Conservation (phyloP, 1,140 invertebrate genomes). For the Drosophila dunni region DNA sequence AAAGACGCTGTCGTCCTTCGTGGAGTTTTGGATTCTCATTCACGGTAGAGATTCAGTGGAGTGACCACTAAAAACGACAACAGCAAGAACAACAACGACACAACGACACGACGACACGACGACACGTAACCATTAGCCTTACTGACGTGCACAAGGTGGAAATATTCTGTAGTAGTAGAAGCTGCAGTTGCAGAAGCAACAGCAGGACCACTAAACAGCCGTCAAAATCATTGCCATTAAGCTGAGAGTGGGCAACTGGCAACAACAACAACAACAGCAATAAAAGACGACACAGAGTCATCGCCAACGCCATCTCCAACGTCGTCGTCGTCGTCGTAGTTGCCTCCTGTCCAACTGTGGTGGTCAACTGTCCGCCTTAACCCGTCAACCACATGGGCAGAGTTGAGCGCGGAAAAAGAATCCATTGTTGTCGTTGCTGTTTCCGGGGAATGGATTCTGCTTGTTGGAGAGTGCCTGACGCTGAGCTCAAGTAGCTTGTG, state of each 20-base stretch:
- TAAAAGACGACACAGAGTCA: conserved; percentile 52
- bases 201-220: conserved; percentile 71
- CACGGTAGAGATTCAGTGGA: conserved; percentile 22
- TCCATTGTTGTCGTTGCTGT: conserved; percentile 1
- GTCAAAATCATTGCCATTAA: conserved; percentile 77
- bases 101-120: conserved; percentile 1
- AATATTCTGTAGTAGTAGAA: background rate
- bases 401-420: conserved; percentile 54
- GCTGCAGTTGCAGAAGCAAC: conserved; percentile 10
- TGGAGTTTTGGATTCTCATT: background rate
- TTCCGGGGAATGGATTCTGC: background rate
- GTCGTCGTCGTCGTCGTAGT: background rate
- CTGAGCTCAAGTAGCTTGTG: conserved; percentile 76
- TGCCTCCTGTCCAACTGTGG: conserved; percentile 34
- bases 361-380: conserved; percentile 77
- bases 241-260: conserved; percentile 43
- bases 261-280: conserved; percentile 45
- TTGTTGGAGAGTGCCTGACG: conserved; percentile 35
- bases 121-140: conserved; percentile 59
- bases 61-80: conserved; percentile 29
- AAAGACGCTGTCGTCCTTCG: conserved; percentile 54
- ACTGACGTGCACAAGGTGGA: conserved; percentile 17
- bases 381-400: conserved; percentile 70
- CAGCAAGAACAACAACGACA: conserved; percentile 9
- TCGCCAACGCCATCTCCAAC: background rate